Conservation (phyloP, 2,888 invertebrate species). For the Hydrotaea cyrtoneurina region DNA sequence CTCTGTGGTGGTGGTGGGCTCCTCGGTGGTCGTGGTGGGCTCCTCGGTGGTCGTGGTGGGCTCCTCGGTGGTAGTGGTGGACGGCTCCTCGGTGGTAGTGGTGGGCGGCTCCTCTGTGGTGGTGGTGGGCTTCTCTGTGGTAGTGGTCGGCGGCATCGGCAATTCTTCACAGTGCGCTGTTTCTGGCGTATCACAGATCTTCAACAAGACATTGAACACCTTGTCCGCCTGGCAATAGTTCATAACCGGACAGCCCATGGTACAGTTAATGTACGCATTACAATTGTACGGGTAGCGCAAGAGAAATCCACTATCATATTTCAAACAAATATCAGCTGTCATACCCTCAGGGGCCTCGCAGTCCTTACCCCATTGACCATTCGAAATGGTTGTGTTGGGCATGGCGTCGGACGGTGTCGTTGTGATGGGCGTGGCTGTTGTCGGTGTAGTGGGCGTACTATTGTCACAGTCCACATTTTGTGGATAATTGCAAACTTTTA, state of each 20-base stretch:
- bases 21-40: too few species aligned
- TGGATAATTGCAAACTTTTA: conserved; percentile 72
- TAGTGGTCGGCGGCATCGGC: conserved; percentile 53
- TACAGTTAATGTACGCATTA: conserved; percentile 74
- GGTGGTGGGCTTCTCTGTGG: background rate
- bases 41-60: conserved; percentile 8
- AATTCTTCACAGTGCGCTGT: conserved; percentile 69
- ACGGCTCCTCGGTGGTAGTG: background rate
- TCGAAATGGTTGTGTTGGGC: background rate
- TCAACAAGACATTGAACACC: conserved; percentile 69
- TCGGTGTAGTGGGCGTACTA: conserved; percentile 29
- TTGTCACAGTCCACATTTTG: conserved; percentile 67
- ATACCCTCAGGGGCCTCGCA: conserved; percentile 46
- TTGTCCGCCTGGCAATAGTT: conserved; percentile 71
- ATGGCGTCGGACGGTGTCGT: background rate
- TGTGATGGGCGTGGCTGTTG: conserved; percentile 51
- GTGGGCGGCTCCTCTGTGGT: background rate
- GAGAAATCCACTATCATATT: conserved; percentile 39
- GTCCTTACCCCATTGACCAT: conserved; percentile 15
- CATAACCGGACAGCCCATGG: conserved; percentile 69
- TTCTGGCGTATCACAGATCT: conserved; percentile 74
- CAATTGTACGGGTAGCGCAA: conserved; percentile 72
- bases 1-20: too few species aligned
- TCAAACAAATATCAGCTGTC: conserved; percentile 31
- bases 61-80: conserved; percentile 1